A percentile compares a stretch with the other conserved stretches of the same genome.
Conservation (phyloP, 2,888 invertebrate genomes). For the Troides helena region DNA sequence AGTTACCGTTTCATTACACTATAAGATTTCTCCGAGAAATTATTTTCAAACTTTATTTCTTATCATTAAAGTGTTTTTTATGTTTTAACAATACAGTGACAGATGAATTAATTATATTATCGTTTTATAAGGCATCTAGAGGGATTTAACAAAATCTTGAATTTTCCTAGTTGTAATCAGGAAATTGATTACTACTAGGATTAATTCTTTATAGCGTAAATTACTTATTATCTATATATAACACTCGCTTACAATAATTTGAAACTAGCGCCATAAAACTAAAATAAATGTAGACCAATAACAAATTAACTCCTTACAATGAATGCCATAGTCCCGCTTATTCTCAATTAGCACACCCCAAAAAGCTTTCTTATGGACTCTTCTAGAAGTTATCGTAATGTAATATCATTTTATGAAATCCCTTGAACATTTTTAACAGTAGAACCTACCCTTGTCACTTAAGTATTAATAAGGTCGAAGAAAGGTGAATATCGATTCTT, state of each 20-base stretch:
- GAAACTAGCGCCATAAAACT: neutral
- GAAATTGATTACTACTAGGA: too few species aligned
- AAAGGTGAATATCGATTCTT: constrained; percentile 1
- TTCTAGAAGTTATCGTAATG: neutral
- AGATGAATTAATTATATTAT: neutral
- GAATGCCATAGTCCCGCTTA: neutral
- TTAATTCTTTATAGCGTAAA: too few species aligned
- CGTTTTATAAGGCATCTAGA: neutral
- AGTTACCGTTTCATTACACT: constrained; percentile 2
- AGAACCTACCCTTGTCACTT: constrained; percentile 2
- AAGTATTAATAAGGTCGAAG: constrained; percentile 1
- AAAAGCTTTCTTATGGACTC: neutral
- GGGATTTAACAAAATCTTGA: too few species aligned
- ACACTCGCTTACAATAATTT: too few species aligned
- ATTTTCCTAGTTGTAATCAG: too few species aligned
- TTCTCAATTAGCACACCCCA: neutral
- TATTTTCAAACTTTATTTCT: neutral
- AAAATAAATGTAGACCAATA: neutral
- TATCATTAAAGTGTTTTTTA: neutral
- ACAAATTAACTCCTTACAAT: neutral
- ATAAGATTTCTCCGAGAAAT: neutral
- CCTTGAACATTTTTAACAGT: neutral
- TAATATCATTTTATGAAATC: neutral
- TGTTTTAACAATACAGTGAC: neutral
- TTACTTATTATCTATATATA: too few species aligned